Base-by-base conservation (phyloP, 2,113 vertebrate genomes). In the Rissa tridactyla region DNA sequence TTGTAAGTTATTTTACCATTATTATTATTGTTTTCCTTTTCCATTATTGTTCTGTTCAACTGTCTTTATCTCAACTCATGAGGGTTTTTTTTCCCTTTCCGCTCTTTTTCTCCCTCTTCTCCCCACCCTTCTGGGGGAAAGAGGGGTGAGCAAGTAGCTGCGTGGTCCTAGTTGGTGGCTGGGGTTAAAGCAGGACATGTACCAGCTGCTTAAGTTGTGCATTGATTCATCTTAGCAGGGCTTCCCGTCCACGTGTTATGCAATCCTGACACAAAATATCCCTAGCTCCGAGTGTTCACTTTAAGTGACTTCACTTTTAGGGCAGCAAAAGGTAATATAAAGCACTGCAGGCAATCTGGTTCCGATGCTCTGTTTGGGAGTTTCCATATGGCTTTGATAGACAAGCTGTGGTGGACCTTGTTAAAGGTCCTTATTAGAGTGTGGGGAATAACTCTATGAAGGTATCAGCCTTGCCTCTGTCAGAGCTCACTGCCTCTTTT, bases 351-450 rank as follows among this genome's bases (percentile, higher is more conserved):
- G 60, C 22, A 55, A 1, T 13, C 64, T 58, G 66, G 40, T 55
- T 46, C 49, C 0, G 0, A 5, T 75, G 61, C 66, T 66, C 1
- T 30, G 12, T 60, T 42, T 71, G 44, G 23, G 64, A 51, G 25
- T 69, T 81, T 54, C 79, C 49, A 10, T 15, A 2, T 6, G 25
- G 54, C 42, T 68, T 17, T 18, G n/a, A 34, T 3, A 36, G 72
- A 49, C 11, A 68, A 64, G 69, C 32, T 51, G 49, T 84, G 32
- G 21, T 60, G n/a, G n/a, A 36, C 13, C 52, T 86, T 57, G n/a
- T 55, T 72, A 32, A 44, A 72, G 27, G 23, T 47, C 47, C 20
- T 47, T 47, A 21, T 47, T 47, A 47, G 47, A 13, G 58, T 8
- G 13, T 36, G 49, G 68, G 52, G 52, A 68, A 16, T 29, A 77